Evolutionary conservation across 2,888 invertebrate species (phyloP).

Genomic region (Arge pagana): DNA sequence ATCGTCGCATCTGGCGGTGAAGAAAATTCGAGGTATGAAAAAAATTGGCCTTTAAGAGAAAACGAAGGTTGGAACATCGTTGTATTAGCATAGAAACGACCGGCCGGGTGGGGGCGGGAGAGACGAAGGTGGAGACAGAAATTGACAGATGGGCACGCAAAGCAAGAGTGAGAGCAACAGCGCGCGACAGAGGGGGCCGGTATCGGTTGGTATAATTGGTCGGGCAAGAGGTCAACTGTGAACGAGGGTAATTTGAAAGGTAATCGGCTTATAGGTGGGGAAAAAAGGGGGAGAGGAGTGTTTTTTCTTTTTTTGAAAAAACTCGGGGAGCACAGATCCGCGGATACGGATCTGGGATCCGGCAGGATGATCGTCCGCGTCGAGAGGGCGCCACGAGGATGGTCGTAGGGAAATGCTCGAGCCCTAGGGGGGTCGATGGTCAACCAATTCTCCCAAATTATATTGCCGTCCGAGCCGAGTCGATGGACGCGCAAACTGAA

Average conservation of each 20-base stretch:
- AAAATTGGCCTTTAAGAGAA: slow-evolving; percentile 11
- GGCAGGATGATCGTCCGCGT: slow-evolving; percentile 6
- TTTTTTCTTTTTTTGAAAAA: too few relatives aligned
- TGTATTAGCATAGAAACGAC: slow-evolving; percentile 19
- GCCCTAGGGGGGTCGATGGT: slow-evolving; percentile 10
- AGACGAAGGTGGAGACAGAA: too few relatives aligned
- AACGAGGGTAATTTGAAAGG: slow-evolving; percentile 6
- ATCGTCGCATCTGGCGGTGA: slow-evolving; percentile 10
- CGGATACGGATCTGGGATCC: neutral
- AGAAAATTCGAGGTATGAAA: slow-evolving; percentile 14
- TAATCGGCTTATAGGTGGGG: slow-evolving; percentile 9
- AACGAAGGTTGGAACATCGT: slow-evolving; percentile 12
- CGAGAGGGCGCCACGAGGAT: slow-evolving; percentile 13
- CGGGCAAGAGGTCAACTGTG: slow-evolving; percentile 6
- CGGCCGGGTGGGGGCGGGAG: too few relatives aligned
- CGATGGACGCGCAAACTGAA: slow-evolving; percentile 19
- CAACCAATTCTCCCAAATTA: too few relatives aligned
- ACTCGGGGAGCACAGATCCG: neutral
- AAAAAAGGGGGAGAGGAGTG: slow-evolving; percentile 6
- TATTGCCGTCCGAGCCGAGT: slow-evolving; percentile 15
- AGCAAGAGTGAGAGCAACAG: neutral
- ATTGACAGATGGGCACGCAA: too few relatives aligned
- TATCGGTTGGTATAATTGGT: slow-evolving; percentile 15
- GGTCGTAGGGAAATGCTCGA: slow-evolving; percentile 18
- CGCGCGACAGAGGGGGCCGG: neutral